These are phyloP conservation scores for Hypothenemus hampei DNA, from an alignment of 1,140 invertebrate genomes.

Conservation along the genomic window DNA sequence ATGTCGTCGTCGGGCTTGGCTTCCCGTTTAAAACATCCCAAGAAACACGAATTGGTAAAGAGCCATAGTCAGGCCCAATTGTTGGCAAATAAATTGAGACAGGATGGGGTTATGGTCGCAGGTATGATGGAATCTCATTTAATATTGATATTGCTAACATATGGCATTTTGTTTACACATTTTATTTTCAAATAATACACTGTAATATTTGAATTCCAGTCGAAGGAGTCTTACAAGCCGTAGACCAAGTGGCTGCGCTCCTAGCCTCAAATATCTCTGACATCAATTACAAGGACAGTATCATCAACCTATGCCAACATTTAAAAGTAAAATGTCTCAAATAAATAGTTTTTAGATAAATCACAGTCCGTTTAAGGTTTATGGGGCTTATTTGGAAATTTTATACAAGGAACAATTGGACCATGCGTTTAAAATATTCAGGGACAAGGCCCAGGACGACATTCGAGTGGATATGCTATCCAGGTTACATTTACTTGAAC, in stretches of 20 bases:
- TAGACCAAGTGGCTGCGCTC: constrained; percentile 43
- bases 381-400: constrained; percentile 44
- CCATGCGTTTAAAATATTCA: constrained; percentile 72
- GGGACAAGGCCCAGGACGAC: constrained; percentile 81
- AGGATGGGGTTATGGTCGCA: constrained; percentile 45
- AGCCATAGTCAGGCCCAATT: constrained; percentile 44
- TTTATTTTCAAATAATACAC: neutral
- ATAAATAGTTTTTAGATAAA: too few relatives aligned
- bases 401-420: constrained; percentile 58
- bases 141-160: neutral
- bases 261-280: constrained; percentile 35
- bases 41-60: constrained; percentile 43
- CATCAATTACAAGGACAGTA: constrained; percentile 37
- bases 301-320: constrained; percentile 44
- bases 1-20: constrained; percentile 46
- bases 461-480: constrained; percentile 69
- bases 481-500: constrained; percentile 77
- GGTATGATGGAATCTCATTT: constrained; percentile 29
- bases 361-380: constrained; percentile 33
- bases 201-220: constrained; percentile 33
- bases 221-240: constrained; percentile 43
- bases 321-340: constrained; percentile 37
- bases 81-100: constrained; percentile 42
- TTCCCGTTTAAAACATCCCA: constrained; percentile 42
- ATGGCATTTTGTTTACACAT: neutral